Conservation (phyloP, 2,888 invertebrate species). For the Drosophila nr. fundita region DNA sequence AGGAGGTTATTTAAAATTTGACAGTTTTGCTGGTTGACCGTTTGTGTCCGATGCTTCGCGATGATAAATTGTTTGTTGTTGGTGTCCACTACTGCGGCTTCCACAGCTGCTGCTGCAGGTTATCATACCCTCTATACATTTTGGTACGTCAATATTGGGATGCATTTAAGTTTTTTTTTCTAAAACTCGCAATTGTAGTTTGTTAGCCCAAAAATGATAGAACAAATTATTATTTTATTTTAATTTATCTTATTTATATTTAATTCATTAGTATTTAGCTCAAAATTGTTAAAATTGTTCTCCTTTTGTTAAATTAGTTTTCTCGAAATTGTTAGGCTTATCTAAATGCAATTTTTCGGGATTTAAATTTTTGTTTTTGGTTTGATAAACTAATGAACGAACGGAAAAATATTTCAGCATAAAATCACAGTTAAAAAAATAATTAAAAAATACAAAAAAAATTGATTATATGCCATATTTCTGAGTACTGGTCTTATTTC, state of each 20-base stretch:
- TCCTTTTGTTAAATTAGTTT: background rate
- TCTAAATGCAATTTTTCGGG: background rate
- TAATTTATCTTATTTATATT: background rate
- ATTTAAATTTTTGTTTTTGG: fast-evolving
- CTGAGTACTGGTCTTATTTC: too few relatives aligned
- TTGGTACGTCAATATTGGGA: background rate
- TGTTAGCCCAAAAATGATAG: background rate
- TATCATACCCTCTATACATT: conserved; percentile 9
- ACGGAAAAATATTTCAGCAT: background rate
- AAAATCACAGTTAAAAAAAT: background rate
- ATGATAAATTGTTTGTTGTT: conserved; percentile 61
- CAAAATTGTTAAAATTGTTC: background rate
- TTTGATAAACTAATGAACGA: background rate
- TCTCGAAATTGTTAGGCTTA: background rate
- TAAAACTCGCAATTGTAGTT: background rate
- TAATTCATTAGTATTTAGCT: background rate
- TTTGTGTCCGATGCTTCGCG: conserved; percentile 43
- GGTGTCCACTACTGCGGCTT: conserved; percentile 17
- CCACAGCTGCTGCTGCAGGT: conserved; percentile 15
- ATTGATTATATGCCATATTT: background rate
- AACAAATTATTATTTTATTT: background rate
- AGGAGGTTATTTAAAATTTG: conserved; percentile 46
- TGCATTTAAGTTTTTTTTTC: background rate
- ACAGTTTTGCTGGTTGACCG: conserved; percentile 65
- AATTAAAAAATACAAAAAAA: background rate